phyloP scores from a whole-genome alignment of 2,113 vertebrate genomes.

The Rostratula benghalensis region DNA sequence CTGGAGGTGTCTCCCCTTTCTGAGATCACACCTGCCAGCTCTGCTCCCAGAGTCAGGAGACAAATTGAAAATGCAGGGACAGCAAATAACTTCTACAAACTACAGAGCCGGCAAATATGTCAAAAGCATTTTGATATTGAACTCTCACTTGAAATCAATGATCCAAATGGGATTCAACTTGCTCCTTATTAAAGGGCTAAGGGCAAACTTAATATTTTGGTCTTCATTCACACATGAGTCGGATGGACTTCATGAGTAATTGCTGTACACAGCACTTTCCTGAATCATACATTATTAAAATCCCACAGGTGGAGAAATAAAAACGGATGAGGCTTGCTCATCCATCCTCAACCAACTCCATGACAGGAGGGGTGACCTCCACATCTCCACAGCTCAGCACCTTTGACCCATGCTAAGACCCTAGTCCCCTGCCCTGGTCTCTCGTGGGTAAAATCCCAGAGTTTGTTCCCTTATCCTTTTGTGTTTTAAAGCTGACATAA shows the following conservation, averaged over 20 bases:
- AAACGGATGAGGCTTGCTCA: not conserved
- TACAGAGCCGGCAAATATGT: not conserved
- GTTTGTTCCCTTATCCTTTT: not conserved
- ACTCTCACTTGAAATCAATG: conserved; percentile 2
- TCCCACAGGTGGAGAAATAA: not conserved
- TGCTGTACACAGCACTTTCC: not conserved
- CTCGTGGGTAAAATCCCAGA: not conserved
- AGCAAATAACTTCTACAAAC: not conserved
- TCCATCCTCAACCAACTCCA: not conserved
- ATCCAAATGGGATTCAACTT: conserved; percentile 14
- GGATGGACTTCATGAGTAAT: not conserved
- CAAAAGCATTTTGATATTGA: conserved; percentile 22
- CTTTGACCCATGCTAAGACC: not conserved
- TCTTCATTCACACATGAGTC: not conserved
- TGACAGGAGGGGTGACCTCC: not conserved
- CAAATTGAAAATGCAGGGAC: not conserved
- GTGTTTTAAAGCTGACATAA: not conserved
- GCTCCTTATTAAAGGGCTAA: not conserved
- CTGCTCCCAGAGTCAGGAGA: not conserved
- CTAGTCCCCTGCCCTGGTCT: not conserved
- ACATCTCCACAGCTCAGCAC: not conserved
- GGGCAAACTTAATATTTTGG: not conserved
- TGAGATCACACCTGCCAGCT: not conserved
- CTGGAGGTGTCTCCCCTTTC: not conserved
- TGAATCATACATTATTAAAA: conserved; percentile 11